A percentile compares a stretch with the other conserved stretches of the same genome.
phyloP scores from a whole-genome alignment of 2,888 invertebrate species.

The Ennomos quercinarius region DNA sequence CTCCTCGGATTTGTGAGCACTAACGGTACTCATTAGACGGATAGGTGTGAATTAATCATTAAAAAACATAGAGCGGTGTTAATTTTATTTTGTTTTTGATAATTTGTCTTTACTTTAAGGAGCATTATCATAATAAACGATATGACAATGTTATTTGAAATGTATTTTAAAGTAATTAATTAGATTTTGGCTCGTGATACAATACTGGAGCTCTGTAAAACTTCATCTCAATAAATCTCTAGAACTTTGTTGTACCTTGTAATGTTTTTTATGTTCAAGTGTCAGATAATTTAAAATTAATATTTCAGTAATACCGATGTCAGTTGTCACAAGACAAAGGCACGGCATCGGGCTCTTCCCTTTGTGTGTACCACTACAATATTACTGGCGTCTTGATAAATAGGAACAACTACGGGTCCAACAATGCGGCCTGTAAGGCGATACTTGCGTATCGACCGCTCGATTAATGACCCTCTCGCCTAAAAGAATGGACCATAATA shows the following conservation, averaged over 20 bases:
- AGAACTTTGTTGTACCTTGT: neutral
- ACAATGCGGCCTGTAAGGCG: constrained; percentile 82
- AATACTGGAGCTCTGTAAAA: constrained; percentile 25
- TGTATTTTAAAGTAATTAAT: constrained; percentile 11
- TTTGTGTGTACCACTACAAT: constrained; percentile 76
- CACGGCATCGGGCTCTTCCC: constrained; percentile 59
- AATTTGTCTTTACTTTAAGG: constrained; percentile 35
- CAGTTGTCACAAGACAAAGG: constrained; percentile 73
- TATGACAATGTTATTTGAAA: constrained; percentile 6
- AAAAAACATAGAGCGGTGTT: constrained; percentile 40
- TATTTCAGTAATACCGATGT: constrained; percentile 73
- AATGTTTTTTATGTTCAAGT: constrained; percentile 26
- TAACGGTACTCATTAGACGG: constrained; percentile 57
- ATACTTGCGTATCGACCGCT: constrained; percentile 80
- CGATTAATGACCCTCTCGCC: constrained; percentile 83
- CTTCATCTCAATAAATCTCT: constrained; percentile 24
- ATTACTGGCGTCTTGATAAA: constrained; percentile 82
- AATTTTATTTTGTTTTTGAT: constrained; percentile 39
- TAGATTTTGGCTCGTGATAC: constrained; percentile 13
- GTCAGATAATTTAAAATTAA: constrained; percentile 64
- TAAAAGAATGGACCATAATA: constrained; percentile 85
- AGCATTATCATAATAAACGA: constrained; percentile 11
- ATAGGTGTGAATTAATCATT: constrained; percentile 57
- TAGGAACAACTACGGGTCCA: constrained; percentile 79
- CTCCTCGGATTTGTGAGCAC: constrained; percentile 55